Percentiles rank a stretch among this genome's conserved stretches.
Conservation (phyloP, 2,113 vertebrate genomes). For the Oplegnathus fasciatus region DNA sequence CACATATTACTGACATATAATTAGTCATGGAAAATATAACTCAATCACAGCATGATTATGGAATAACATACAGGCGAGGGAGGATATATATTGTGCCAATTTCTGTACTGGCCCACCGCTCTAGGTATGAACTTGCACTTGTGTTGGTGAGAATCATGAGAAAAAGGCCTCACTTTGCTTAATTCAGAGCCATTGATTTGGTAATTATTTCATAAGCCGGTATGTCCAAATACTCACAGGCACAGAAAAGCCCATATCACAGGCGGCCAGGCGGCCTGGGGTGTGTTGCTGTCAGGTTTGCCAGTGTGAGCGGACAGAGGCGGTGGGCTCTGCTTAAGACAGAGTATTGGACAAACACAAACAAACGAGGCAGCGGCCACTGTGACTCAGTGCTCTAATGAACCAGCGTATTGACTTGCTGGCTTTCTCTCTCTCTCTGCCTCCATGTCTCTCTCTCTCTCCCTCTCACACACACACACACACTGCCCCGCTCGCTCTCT, state of each 20-base stretch:
- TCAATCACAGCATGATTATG: slow-evolving; percentile 17
- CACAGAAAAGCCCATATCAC: slow-evolving; percentile 65
- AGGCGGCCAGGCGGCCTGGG: slow-evolving; percentile 62
- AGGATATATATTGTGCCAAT: not conserved
- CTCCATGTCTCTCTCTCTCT: slow-evolving; percentile 62
- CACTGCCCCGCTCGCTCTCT: slow-evolving; percentile 65
- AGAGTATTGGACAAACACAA: slow-evolving; percentile 89
- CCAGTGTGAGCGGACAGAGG: slow-evolving; percentile 77
- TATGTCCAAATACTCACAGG: slow-evolving; percentile 58
- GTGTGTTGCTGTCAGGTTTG: slow-evolving; percentile 80
- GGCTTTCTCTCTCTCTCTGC: slow-evolving; percentile 80
- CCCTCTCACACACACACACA: slow-evolving; percentile 5
- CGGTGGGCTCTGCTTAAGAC: slow-evolving; percentile 84
- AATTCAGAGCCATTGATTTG: slow-evolving; percentile 65
- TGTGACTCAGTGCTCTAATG: slow-evolving; percentile 89
- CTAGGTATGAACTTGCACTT: slow-evolving; percentile 17
- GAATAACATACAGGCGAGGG: slow-evolving; percentile 13
- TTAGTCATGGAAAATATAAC: slow-evolving; percentile 51
- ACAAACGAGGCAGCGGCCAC: slow-evolving; percentile 87
- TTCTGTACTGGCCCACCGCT: not conserved
- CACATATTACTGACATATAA: slow-evolving; percentile 51
- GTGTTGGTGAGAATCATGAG: slow-evolving; percentile 24
- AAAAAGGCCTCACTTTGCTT: slow-evolving; percentile 40
- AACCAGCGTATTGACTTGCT: slow-evolving; percentile 89
- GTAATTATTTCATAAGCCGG: slow-evolving; percentile 70